Evolutionary conservation across 2,888 invertebrate species (phyloP), one percentile per base, ranked within the genome.

Genomic region (Saturnia pavonia): DNA sequence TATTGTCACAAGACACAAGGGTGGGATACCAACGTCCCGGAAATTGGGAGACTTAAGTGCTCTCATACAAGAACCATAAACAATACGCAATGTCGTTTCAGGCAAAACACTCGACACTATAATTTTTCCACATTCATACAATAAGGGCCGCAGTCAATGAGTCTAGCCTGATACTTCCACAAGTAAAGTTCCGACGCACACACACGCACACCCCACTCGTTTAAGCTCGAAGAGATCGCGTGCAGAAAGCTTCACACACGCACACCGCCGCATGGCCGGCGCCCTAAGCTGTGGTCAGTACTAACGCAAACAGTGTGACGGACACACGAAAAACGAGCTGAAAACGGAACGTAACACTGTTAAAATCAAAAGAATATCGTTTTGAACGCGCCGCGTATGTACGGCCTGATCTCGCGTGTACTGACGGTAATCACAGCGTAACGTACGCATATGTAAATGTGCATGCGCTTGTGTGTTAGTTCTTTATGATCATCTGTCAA

Each of bases 41-140:
- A 90, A 92, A 92, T 92, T 92, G 91, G 91, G 88, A 86, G 86
- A 79, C 87, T 88, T 90, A 91, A 92, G 92, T 92, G 91, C 89
- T 85, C 81, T 82, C 80, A 80, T 78, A 82, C 79, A 81, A 84
- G 81, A 83, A 79, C 86, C 87, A 91, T 91, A 92, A 92, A 93
- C 92, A 93, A 92, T 89, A 86, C 87, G 85, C 89, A 87, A 88
- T 86, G 86, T 86, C 84, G 87, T 92, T 91, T 88, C 91, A 92
- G 90, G 91, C 92, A 89, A 92, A 91, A 91, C 91, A 91, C 85
- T 90, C 87, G 85, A 86, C 88, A 90, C 92, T 89, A 93, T 92
- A 93, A 93, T 93, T 94, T 94, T 93, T 94, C 94, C 91, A 94
- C 94, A 92, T 94, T 92, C 92, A 93, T 92, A 94, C 92, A 92